A percentile compares a stretch with the other conserved stretches of the same genome.
Conservation (phyloP, 2,888 invertebrate genomes). For the Augochlorella aurata region DNA sequence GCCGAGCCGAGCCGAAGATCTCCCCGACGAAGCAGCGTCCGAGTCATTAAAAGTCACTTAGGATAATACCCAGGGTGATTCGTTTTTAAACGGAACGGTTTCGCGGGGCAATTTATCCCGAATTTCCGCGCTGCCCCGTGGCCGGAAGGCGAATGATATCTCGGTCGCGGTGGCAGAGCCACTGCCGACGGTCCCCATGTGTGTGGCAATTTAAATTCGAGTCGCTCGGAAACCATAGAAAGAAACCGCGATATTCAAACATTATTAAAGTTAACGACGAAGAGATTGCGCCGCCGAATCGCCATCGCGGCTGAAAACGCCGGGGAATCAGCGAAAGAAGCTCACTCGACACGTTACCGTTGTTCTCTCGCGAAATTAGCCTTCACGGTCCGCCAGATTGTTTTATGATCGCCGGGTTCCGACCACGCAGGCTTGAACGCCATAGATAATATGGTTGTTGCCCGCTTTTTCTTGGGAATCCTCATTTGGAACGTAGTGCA, state of each 20-base stretch:
- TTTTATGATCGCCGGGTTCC: neutral
- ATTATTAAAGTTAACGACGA: conserved; percentile 37
- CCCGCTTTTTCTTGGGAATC: too few species aligned
- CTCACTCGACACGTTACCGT: neutral
- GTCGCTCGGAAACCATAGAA: conserved; percentile 23
- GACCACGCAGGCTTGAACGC: neutral
- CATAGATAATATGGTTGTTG: neutral
- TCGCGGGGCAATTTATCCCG: conserved; percentile 67
- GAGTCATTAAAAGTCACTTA: conserved; percentile 80
- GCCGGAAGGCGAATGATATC: conserved; percentile 45
- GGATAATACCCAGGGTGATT: conserved; percentile 76
- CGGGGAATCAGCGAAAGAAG: neutral
- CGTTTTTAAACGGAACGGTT: conserved; percentile 67
- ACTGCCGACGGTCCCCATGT: neutral
- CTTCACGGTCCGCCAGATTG: neutral
- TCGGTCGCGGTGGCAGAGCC: conserved; percentile 4
- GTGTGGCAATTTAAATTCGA: conserved; percentile 45
- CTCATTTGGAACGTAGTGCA: neutral
- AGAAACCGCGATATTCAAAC: conserved; percentile 35
- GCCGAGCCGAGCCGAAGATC: neutral
- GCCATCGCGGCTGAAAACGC: neutral
- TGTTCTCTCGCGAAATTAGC: neutral
- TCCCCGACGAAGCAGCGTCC: conserved; percentile 51
- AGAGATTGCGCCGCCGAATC: conserved; percentile 37
- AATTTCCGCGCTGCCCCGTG: conserved; percentile 59